These are phyloP conservation scores for Rhabdophis nuchalis DNA, from an alignment of 2,797 vertebrate species.

Conservation along the genomic window DNA sequence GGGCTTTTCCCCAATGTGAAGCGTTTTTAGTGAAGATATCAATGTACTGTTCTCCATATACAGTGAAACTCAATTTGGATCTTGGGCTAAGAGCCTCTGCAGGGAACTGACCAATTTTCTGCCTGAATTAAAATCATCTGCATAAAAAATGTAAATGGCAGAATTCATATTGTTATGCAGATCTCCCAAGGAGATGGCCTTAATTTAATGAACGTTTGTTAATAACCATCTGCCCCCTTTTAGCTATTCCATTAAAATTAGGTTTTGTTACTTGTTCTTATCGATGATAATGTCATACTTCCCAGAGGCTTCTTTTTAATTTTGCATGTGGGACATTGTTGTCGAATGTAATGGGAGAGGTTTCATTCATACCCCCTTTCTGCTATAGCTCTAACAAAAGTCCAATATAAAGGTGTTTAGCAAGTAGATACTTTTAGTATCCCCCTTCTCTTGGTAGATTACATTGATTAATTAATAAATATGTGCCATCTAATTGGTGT, in stretches of 20 bases:
- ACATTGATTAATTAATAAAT: neutral
- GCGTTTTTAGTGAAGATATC: neutral
- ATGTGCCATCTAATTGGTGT: neutral
- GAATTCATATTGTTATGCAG: neutral
- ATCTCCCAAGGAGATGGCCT: neutral
- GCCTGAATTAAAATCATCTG: neutral
- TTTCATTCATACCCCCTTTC: neutral
- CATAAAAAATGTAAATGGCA: neutral
- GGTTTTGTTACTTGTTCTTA: neutral
- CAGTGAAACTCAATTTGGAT: neutral
- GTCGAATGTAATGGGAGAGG: neutral
- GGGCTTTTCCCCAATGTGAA: neutral
- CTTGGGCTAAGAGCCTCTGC: neutral
- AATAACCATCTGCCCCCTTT: neutral
- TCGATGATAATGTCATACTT: neutral
- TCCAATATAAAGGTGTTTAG: neutral
- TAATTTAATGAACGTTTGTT: neutral
- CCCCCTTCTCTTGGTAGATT: neutral
- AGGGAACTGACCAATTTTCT: neutral
- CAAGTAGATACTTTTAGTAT: neutral
- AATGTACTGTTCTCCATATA: neutral
- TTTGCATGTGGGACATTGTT: neutral
- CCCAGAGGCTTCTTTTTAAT: neutral
- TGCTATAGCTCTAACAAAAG: neutral
- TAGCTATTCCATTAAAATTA: neutral